These are phyloP conservation scores for Sturmia bella DNA, from an alignment of 2,888 invertebrate genomes.

Conservation along the genomic window DNA sequence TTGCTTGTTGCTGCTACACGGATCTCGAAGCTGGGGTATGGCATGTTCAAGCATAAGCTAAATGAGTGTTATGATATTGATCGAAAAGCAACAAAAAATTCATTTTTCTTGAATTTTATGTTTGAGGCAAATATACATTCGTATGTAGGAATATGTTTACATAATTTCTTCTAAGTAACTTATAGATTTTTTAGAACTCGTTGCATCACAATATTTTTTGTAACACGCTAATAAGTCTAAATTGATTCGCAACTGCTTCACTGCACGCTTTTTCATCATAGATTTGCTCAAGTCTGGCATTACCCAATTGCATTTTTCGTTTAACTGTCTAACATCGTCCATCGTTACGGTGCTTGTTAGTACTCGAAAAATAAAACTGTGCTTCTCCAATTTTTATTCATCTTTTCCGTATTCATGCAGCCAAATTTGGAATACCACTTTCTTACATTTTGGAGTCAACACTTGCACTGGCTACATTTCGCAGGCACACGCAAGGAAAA, in stretches of 20 bases:
- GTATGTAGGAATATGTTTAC: too few relatives aligned
- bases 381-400: background rate
- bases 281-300: too few relatives aligned
- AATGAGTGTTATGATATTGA: conserved; percentile 67
- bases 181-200: background rate
- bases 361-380: background rate
- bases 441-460: too few relatives aligned
- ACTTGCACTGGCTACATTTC: too few relatives aligned
- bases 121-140: background rate
- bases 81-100: conserved; percentile 21
- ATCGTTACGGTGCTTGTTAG: too few relatives aligned
- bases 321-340: too few relatives aligned
- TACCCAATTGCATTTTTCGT: too few relatives aligned
- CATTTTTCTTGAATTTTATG: conserved; percentile 24
- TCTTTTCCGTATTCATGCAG: too few relatives aligned
- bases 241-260: too few relatives aligned
- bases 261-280: background rate
- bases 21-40: conserved; percentile 25
- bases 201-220: background rate
- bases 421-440: too few relatives aligned
- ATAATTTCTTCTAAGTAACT: too few relatives aligned
- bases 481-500: too few relatives aligned
- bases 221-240: background rate
- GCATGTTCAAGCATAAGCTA: conserved; percentile 63
- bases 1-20: conserved; percentile 26